Conservation (phyloP, 2,113 vertebrate genomes). For the Bujurquina vittata region DNA sequence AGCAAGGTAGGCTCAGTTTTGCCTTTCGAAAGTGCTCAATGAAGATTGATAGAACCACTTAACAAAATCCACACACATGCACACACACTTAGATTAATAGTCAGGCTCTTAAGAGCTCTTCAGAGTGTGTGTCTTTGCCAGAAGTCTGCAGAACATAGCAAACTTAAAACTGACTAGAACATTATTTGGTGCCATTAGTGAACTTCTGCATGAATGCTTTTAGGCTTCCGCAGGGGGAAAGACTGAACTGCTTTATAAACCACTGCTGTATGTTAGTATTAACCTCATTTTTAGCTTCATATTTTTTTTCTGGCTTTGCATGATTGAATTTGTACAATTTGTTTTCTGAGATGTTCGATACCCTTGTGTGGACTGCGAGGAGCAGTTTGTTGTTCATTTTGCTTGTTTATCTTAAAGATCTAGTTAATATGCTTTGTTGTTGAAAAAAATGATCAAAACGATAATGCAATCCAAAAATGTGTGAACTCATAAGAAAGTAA, state of each 20-base stretch:
- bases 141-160: conserved; percentile 24
- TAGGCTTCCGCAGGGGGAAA: background rate
- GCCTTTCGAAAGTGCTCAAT: conserved; percentile 39
- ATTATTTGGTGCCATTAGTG: conserved; percentile 4
- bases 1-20: conserved; percentile 29
- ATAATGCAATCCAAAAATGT: background rate
- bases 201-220: conserved; percentile 7
- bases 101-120: conserved; percentile 24
- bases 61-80: conserved; percentile 30
- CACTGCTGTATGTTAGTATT: background rate
- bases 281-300: background rate
- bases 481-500: background rate
- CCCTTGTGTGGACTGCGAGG: too few species aligned
- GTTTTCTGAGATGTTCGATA: background rate
- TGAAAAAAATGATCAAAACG: background rate
- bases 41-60: conserved; percentile 68
- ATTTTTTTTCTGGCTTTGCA: background rate
- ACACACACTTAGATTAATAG: conserved; percentile 32
- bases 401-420: background rate
- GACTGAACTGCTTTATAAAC: background rate
- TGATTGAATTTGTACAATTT: background rate
- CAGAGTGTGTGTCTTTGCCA: conserved; percentile 20
- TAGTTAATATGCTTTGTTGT: background rate
- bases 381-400: too few species aligned
- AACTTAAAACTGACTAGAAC: background rate